Base-by-base conservation (phyloP, 2,888 invertebrate genomes). In the Artemia sp. region DNA sequence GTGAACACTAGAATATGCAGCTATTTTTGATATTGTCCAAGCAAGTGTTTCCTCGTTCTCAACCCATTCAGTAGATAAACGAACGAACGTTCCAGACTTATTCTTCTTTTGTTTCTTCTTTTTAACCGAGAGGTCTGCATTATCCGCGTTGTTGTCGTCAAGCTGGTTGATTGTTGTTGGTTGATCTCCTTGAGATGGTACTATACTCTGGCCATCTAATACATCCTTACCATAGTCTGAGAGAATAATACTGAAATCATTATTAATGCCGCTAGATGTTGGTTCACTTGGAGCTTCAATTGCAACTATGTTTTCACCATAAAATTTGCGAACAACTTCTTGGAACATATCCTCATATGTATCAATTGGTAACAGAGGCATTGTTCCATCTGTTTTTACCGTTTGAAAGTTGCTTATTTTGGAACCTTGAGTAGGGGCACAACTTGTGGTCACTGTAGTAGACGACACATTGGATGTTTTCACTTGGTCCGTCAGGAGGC, bases 251-350 rank as follows among this genome's bases (percentile, higher is more conserved):
- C 24, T 58, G 14, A 58, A 58, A 58, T 58, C 64, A 24, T 58
- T n/a, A 24, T 24, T 58, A 19, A 58, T 58, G 64, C 64, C 11
- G 24, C 64, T 58, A n/a, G 64, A 19, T n/a, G 14, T 24, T 24
- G 64, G 64, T n/a, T 58, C 64, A 24, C 14, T 58, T 24, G 64
- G n/a, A 19, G 64, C 24, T 58, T 58, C 64, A 19, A 58, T 58
- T 19, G 64, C 24, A 24, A 58, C 64, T 8, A 58, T 72, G 64
- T 91, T 90, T 79, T 90, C 90, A 73, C 91, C 91, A 80, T 91
- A 92, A 74, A 92, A 82, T 81, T 92, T 92, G 79, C 90, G 85
- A 73, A 91, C 91, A 77, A 92, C 91, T 83, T 92, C 92, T 80
- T 91, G 91, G 79, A 89, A 89, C 86, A 89, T 89, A 78, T 89